Evolutionary conservation across 2,797 vertebrate species (phyloP).

Genomic region (Sebastes glaucus): DNA sequence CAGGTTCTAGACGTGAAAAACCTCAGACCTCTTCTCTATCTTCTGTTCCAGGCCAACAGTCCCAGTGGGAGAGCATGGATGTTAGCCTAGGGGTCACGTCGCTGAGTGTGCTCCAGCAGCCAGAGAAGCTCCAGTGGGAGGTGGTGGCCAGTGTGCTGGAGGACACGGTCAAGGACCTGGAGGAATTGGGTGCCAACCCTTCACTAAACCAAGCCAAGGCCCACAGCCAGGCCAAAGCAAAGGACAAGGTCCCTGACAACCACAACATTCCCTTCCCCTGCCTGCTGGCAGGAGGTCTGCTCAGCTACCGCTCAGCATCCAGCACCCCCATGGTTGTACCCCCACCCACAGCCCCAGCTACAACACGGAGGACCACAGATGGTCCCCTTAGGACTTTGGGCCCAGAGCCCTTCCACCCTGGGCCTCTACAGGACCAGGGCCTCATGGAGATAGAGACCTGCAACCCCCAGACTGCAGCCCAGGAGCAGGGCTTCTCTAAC

Average conservation of each 20-base stretch:
- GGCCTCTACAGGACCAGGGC: conserved; percentile 86
- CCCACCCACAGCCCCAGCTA: conserved; percentile 63
- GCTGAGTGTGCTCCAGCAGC: conserved; percentile 96
- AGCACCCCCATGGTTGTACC: conserved; percentile 87
- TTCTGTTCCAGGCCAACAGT: conserved; percentile 87
- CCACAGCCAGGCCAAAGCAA: conserved; percentile 87
- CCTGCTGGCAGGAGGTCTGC: conserved; percentile 94
- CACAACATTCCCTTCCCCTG: conserved; percentile 99
- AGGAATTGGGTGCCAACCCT: conserved; percentile 96
- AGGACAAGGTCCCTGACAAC: conserved; percentile 93
- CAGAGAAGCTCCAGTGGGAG: conserved; percentile 98
- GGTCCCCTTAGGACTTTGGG: conserved; percentile 92
- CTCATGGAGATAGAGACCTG: conserved; percentile 97
- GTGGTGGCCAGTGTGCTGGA: conserved; percentile 97
- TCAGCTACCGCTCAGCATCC: conserved; percentile 94
- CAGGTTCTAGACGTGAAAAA: background rate
- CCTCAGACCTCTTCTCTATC: background rate
- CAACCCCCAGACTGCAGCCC: conserved; percentile 84
- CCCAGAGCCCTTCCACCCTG: conserved; percentile 78
- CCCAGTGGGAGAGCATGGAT: conserved; percentile 96
- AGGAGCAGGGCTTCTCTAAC: conserved; percentile 89
- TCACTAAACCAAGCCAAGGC: conserved; percentile 91
- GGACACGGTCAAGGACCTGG: conserved; percentile 98
- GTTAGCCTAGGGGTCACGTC: conserved; percentile 94
- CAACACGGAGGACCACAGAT: conserved; percentile 87